These are phyloP conservation scores for Menidia menidia DNA, from an alignment of 2,797 vertebrate genomes.

Conservation along the genomic window DNA sequence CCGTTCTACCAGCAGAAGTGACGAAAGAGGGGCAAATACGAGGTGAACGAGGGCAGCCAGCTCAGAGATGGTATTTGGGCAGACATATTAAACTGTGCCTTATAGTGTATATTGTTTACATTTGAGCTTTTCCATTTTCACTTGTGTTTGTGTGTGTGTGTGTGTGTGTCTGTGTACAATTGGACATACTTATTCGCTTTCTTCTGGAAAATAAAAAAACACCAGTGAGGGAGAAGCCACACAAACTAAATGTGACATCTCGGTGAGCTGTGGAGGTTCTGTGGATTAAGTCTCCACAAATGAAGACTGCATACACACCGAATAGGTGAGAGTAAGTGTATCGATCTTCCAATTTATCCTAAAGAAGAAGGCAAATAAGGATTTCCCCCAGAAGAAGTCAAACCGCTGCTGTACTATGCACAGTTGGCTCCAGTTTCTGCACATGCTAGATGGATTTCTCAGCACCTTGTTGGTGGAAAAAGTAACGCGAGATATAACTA, in stretches of 20 bases:
- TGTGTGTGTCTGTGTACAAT: not conserved
- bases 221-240: not conserved
- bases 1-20: conserved; percentile 70
- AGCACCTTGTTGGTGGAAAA: not conserved
- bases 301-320: not conserved
- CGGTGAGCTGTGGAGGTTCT: not conserved
- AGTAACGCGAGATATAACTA: not conserved
- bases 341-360: not conserved
- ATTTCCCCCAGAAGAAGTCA: not conserved
- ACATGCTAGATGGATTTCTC: not conserved
- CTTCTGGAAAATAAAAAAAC: not conserved
- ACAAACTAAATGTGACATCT: not conserved
- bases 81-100: conserved; percentile 31
- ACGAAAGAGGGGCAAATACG: conserved; percentile 19
- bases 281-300: not conserved
- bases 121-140: not conserved
- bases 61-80: not conserved
- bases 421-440: not conserved
- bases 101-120: conserved; percentile 38
- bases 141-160: conserved; percentile 8
- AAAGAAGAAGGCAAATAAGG: not conserved
- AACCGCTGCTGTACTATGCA: not conserved
- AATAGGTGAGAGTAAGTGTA: too few relatives aligned
- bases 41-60: not conserved
- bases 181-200: not conserved